Conservation (phyloP, 2,113 vertebrate genomes). For the Tonatia bakeri region DNA sequence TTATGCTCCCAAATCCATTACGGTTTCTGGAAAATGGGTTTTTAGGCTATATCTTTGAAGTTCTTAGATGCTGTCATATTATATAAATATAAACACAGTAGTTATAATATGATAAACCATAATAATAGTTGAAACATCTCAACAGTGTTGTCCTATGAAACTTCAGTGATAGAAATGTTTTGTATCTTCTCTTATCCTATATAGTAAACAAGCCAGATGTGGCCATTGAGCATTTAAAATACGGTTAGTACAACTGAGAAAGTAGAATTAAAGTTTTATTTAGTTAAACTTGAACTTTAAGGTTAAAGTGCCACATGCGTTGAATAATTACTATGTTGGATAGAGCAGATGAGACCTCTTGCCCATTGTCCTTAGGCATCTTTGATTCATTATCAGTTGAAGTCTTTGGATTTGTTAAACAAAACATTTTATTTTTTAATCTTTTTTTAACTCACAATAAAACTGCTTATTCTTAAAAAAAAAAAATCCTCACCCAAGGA, state of each 20-base stretch:
- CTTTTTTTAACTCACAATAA: neutral
- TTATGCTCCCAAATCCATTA: neutral
- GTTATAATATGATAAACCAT: neutral
- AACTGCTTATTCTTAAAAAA: conserved; percentile 3
- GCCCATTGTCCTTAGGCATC: neutral
- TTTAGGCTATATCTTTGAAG: neutral
- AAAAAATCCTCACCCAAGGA: too few species aligned
- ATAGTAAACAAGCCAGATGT: neutral
- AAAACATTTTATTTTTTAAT: conserved; percentile 7
- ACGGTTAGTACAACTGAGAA: neutral
- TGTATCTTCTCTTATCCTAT: neutral
- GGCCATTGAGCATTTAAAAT: neutral
- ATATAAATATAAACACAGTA: neutral
- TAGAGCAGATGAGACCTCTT: neutral
- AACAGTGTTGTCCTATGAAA: neutral
- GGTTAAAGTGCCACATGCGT: neutral
- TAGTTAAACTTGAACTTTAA: conserved; percentile 20
- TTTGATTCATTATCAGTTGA: neutral
- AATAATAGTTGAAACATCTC: neutral
- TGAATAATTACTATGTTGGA: neutral
- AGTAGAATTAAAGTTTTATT: conserved; percentile 5
- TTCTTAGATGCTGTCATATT: neutral
- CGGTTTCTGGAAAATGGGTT: neutral
- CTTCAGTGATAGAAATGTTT: neutral
- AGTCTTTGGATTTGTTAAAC: neutral